These are phyloP conservation scores for Abrostola tripartita DNA, from an alignment of 2,888 invertebrate genomes.

Conservation along the genomic window DNA sequence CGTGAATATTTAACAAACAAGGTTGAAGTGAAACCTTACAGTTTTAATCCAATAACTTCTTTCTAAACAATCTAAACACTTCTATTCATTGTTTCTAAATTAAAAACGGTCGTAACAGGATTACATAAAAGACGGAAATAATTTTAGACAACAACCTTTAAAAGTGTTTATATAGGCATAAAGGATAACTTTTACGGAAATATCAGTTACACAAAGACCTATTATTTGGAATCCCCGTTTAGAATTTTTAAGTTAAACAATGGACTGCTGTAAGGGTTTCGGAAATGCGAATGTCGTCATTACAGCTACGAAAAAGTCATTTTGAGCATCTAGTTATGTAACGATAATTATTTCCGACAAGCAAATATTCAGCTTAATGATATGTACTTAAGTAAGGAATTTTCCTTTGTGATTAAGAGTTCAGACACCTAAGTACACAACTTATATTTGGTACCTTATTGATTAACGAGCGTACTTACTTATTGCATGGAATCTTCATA, in stretches of 20 bases:
- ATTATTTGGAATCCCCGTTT: neutral
- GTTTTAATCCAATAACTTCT: conserved; percentile 43
- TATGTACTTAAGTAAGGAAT: conserved; percentile 3
- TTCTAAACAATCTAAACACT: neutral
- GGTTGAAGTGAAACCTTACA: conserved; percentile 45
- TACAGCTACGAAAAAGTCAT: conserved; percentile 8
- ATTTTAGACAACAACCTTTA: neutral
- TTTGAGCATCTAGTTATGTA: conserved; percentile 7
- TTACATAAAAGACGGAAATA: conserved; percentile 4
- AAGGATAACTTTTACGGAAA: neutral
- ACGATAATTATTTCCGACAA: conserved; percentile 20
- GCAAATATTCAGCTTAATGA: conserved; percentile 5
- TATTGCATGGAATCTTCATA: conserved; percentile 2
- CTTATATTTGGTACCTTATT: conserved; percentile 19
- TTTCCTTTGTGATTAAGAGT: conserved; percentile 21
- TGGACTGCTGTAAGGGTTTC: conserved; percentile 19
- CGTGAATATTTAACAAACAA: conserved; percentile 34
- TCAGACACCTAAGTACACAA: conserved; percentile 4
- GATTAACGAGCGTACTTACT: conserved; percentile 14
- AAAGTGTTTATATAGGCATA: neutral
- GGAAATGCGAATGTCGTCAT: conserved; percentile 11
- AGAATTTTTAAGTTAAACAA: conserved; percentile 4
- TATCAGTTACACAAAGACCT: neutral
- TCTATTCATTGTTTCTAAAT: conserved; percentile 27
- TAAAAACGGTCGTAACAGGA: conserved; percentile 22